Base-by-base conservation (phyloP, 2,888 invertebrate genomes). In the Geophilus truncorum region DNA sequence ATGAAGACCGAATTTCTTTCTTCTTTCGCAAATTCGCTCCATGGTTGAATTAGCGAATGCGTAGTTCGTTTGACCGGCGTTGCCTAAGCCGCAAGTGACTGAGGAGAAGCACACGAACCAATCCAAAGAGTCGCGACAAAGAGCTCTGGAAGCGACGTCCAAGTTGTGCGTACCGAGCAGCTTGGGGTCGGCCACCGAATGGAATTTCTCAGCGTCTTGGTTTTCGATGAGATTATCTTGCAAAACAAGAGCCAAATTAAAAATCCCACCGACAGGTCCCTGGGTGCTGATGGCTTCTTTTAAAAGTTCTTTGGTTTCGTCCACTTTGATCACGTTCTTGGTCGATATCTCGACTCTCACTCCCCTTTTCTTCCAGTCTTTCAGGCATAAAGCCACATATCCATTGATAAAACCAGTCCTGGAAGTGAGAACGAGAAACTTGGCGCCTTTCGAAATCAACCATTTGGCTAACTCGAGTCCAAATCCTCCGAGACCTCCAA, bases 91-190 rank as follows among this genome's bases (percentile, higher is more conserved):
- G 88, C 97, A 97, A 45, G 96, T 95, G 81, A 98, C 94, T 70
- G 97, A 97, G 51, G 98, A 98, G 90, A 98, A 99, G 81, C 92
- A 93, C 79, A 98, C 96, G 87, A 98, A 99, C 89, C 96, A 93
- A 85, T 97, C 96, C 84, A 88, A 87, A 28, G 28, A 28, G 84
- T 93, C 91, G 0, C 93, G 92, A 84, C 95, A 94, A 81, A 92
- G 86, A 83, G 90, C 89, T 82, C 97, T 91, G 0, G 95, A 93
- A 10, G 92, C 92, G 28, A 86, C 87, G 87, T 99, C 98, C 84
- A 99, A 88, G 85, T 92, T 90, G 84, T 92, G 91, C 0, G 96
- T 97, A 18, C 93, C 94, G n/a, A 89, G 84, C 6, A 96, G 92
- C 89, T 99, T 99, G 0, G 98, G 95, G 83, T 90, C 89, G 83